These are phyloP conservation scores for Porites cylindrica DNA, from an alignment of 92 coral and sea anemone species.

Conservation along the genomic window DNA sequence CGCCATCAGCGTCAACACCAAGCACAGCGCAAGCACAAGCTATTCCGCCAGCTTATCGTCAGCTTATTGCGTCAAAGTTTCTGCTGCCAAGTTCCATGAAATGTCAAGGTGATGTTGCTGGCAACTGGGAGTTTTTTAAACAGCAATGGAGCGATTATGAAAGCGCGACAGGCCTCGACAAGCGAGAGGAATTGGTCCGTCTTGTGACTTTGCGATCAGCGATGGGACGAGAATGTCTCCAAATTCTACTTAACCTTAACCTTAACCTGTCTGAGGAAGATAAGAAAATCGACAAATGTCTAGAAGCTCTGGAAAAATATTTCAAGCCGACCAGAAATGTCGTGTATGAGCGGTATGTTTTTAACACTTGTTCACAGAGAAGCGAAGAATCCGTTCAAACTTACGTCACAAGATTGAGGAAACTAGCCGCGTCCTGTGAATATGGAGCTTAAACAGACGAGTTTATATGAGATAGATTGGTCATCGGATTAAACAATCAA, in stretches of 20 bases:
- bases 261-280: conserved; percentile 31
- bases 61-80: too few relatives aligned
- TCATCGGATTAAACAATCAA: conserved; percentile 50
- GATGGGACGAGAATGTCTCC: conserved; percentile 55
- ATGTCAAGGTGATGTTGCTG: too few relatives aligned
- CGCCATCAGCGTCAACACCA: too few relatives aligned
- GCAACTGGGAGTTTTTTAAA: background rate
- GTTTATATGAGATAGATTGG: conserved; percentile 62
- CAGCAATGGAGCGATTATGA: conserved; percentile 63
- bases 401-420: conserved; percentile 55
- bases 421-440: conserved; percentile 39
- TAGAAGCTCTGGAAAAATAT: conserved; percentile 46
- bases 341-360: conserved; percentile 40
- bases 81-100: too few relatives aligned
- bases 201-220: conserved; percentile 56
- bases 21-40: too few relatives aligned
- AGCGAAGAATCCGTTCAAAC: conserved; percentile 53
- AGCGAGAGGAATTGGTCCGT: conserved; percentile 29
- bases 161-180: conserved; percentile 55
- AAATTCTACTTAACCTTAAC: conserved; percentile 28
- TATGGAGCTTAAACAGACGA: conserved; percentile 64
- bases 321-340: conserved; percentile 67
- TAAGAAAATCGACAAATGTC: conserved; percentile 17
- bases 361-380: conserved; percentile 57
- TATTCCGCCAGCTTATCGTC: too few relatives aligned